Percentiles rank a stretch among this genome's conserved stretches.
phyloP scores from a whole-genome alignment of 92 coral and sea anemone genomes.

The Porites divaricata region DNA sequence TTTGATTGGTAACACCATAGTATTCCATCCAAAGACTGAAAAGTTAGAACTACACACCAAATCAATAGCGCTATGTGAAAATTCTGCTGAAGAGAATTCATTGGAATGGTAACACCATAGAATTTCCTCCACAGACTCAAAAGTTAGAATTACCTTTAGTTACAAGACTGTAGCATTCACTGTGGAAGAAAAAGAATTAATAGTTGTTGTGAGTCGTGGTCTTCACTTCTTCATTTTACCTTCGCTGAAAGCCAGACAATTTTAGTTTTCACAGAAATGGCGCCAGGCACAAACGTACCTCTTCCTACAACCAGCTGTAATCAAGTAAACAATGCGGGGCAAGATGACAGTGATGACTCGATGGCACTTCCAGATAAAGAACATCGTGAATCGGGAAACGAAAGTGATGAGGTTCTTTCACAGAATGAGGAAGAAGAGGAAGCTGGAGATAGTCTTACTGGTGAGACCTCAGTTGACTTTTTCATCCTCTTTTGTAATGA shows the following conservation, averaged over 20 bases:
- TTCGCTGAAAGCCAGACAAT: background rate
- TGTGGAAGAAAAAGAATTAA: no score
- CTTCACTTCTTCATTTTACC: background rate
- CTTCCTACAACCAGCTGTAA: constrained; percentile 68
- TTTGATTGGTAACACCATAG: no score
- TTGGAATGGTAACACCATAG: no score
- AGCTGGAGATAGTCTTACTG: constrained; percentile 3
- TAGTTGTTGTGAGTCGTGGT: background rate
- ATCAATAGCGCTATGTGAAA: no score
- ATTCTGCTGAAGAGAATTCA: no score
- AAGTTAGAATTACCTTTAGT: no score
- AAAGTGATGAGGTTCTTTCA: constrained; percentile 13
- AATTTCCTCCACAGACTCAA: no score
- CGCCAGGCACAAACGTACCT: constrained; percentile 70
- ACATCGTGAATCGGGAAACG: constrained; percentile 17
- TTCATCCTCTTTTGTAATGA: no score
- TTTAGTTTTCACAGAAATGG: constrained; percentile 12
- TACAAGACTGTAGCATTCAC: no score
- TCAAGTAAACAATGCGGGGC: background rate
- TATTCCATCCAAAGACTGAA: no score
- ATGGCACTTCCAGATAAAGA: constrained; percentile 27
- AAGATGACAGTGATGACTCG: constrained; percentile 13
- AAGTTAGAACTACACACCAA: no score
- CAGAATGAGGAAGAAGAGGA: constrained; percentile 8
- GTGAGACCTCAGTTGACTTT: background rate